Evolutionary conservation across 2,888 invertebrate genomes (phyloP), one percentile per base, ranked within the genome.

Genomic region (Biston stratarius): DNA sequence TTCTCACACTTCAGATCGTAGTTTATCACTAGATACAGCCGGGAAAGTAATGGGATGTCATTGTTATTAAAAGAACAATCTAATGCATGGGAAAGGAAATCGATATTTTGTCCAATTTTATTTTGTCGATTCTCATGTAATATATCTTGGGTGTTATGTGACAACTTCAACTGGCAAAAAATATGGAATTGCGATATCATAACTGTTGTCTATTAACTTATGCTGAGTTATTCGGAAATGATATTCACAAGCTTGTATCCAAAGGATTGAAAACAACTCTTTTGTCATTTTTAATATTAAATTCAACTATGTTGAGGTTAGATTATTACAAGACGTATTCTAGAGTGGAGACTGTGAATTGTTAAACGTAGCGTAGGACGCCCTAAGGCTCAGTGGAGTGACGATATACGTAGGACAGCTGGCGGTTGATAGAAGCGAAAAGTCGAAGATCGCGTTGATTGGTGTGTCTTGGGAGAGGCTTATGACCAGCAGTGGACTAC

Each of bases 51-150:
- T 9, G 33, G 9, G 0, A 57, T 12, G 8, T 64, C 24, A 49
- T 49, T 61, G 12, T 62, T 49, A 62, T 67, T 53, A 15, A 10
- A 44, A 57, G 45, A 47, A 53, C 36, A 61, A 67, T 62, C 48
- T 24, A 61, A 57, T 62, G 47, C 38, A 36, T 67, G 67, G 51
- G 67, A 67, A 68, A 40, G 51, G 52, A 68, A 68, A 63, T 64
- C 63, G 63, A 64, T 60, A 49, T 64, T 67, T 64, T 67, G 56
- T 52, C 0, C 33, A 10, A 11, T 63, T 59, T 67, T 24, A 45
- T 10, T 57, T 44, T 48, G 63, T 64, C 51, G 60, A 63, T 68
- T 38, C 59, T 56, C 49, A 55, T 49, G 59, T 24, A 36, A 59
- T 59, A 67, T 57, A 34, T 64, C 57, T 58, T 58, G 34, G 9